Conservation (phyloP, 2,888 invertebrate species). For the Alloscopus bannaensis region DNA sequence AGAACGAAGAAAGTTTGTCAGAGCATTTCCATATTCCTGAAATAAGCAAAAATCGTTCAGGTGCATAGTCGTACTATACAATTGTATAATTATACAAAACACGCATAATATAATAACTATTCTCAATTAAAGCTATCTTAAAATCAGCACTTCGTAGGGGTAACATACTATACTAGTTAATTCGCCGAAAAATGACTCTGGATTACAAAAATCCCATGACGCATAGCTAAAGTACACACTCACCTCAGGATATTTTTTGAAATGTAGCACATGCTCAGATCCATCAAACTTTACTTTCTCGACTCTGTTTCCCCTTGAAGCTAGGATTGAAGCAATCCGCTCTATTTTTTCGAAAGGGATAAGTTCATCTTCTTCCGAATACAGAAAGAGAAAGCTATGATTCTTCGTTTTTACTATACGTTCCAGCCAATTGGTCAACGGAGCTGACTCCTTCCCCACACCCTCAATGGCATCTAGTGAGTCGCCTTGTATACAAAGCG, state of each 20-base stretch:
- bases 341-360: slow-evolving; percentile 78
- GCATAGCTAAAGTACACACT: too few species aligned
- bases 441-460: slow-evolving; percentile 73
- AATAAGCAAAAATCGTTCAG: slow-evolving; percentile 14
- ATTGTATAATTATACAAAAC: too few species aligned
- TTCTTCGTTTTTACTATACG: slow-evolving; percentile 63
- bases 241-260: slow-evolving; percentile 80
- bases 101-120: too few species aligned
- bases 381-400: slow-evolving; percentile 78
- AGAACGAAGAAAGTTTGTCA: slow-evolving; percentile 56
- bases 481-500: slow-evolving; percentile 67
- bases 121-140: too few species aligned
- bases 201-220: too few species aligned
- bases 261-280: slow-evolving; percentile 86
- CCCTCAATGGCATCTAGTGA: slow-evolving; percentile 79
- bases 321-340: slow-evolving; percentile 61
- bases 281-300: slow-evolving; percentile 78
- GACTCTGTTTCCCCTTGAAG: slow-evolving; percentile 64
- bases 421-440: slow-evolving; percentile 70
- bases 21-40: slow-evolving; percentile 63
- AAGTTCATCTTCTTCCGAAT: slow-evolving; percentile 83
- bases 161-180: too few species aligned
- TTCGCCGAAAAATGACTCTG: background rate
- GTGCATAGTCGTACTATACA: too few species aligned
- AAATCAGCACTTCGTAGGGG: too few species aligned